Conservation (phyloP, 2,888 invertebrate species). For the Caenorhabditis parvicauda region DNA sequence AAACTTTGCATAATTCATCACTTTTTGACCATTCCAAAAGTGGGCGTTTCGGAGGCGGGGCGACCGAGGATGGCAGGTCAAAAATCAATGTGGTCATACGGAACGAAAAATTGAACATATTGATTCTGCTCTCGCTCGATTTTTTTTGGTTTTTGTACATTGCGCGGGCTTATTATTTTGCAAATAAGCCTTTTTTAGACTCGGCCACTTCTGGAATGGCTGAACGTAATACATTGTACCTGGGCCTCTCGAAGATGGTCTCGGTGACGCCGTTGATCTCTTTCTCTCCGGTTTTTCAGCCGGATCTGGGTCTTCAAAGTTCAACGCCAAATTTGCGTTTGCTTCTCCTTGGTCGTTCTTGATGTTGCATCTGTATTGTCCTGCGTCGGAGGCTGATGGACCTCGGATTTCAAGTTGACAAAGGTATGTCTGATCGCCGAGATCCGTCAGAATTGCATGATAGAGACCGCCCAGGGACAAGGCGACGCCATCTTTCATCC, state of each 20-base stretch:
- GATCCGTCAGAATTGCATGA: slow-evolving; percentile 57
- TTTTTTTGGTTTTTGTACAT: no score
- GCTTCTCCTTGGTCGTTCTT: slow-evolving; percentile 93
- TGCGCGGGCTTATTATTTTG: no score
- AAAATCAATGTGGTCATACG: no score
- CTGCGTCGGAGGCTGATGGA: slow-evolving; percentile 91
- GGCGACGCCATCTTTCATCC: slow-evolving; percentile 59
- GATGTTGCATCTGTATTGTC: slow-evolving; percentile 94
- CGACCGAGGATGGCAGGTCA: no score
- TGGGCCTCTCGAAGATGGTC: slow-evolving; percentile 44
- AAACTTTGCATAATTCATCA: no score
- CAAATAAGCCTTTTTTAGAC: no score
- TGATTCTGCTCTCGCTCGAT: no score
- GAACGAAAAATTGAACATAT: no score
- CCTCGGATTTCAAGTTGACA: slow-evolving; percentile 68
- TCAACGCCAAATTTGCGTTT: slow-evolving; percentile 91
- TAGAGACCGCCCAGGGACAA: slow-evolving; percentile 57
- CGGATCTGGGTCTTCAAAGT: slow-evolving; percentile 74
- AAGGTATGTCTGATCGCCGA: slow-evolving; percentile 61
- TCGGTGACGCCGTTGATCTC: slow-evolving; percentile 32
- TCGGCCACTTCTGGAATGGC: no score
- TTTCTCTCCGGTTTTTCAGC: slow-evolving; percentile 17
- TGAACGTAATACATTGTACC: no score
- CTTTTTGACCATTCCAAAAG: no score
- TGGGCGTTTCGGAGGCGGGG: no score